These are phyloP conservation scores for Steromphala cineraria DNA, from an alignment of 2,888 invertebrate genomes.

Conservation along the genomic window DNA sequence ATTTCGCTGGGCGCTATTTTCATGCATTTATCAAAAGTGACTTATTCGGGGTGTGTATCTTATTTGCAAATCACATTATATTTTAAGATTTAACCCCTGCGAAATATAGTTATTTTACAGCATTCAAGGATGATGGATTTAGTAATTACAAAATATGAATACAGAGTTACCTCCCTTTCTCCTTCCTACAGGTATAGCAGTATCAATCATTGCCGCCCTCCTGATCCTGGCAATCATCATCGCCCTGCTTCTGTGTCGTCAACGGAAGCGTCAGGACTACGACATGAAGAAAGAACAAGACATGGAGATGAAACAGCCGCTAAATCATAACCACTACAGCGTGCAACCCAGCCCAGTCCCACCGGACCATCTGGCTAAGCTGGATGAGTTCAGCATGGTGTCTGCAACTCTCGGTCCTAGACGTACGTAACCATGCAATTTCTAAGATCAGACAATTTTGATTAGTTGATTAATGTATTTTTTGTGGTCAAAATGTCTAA, in stretches of 20 bases:
- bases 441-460: too few relatives aligned
- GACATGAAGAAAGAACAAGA: conserved; percentile 49
- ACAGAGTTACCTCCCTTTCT: not conserved
- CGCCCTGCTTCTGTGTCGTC: conserved; percentile 53
- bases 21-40: too few relatives aligned
- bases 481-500: too few relatives aligned
- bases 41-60: too few relatives aligned
- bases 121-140: too few relatives aligned
- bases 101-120: too few relatives aligned
- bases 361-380: conserved; percentile 59
- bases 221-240: conserved; percentile 57
- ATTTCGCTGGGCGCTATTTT: too few relatives aligned
- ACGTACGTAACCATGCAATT: conserved; percentile 37
- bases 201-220: conserved; percentile 53
- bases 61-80: too few relatives aligned
- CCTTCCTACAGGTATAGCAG: conserved; percentile 49
- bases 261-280: conserved; percentile 46
- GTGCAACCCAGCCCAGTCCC: conserved; percentile 36
- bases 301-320: conserved; percentile 60
- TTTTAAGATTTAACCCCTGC: too few relatives aligned
- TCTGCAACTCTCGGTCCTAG: conserved; percentile 57
- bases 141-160: too few relatives aligned
- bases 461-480: too few relatives aligned
- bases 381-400: conserved; percentile 70
- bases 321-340: conserved; percentile 41